Evolutionary conservation across 2,888 invertebrate genomes (phyloP).

Genomic region (Tryphoninae sp.): DNA sequence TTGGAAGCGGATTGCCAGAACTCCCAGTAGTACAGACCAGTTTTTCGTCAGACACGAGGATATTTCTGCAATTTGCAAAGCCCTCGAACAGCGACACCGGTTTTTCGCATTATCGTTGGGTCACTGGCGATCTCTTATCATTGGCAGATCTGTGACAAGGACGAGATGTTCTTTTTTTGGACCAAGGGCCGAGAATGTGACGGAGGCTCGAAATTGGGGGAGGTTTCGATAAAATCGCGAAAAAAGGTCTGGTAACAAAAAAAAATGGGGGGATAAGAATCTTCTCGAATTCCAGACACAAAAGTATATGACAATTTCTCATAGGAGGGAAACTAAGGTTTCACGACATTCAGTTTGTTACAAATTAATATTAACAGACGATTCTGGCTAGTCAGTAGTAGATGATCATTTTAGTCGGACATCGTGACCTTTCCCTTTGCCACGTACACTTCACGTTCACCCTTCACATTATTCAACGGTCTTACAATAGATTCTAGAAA

Average conservation of each 20-base stretch:
- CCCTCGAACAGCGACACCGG: slow-evolving; percentile 18
- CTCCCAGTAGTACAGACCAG: slow-evolving; percentile 48
- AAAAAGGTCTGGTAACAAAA: neutral
- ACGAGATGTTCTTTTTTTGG: slow-evolving; percentile 1
- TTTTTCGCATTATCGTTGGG: slow-evolving; percentile 36
- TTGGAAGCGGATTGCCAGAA: slow-evolving; percentile 30
- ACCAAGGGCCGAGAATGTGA: neutral
- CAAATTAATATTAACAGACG: neutral
- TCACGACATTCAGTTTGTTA: no score
- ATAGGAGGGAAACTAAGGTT: neutral
- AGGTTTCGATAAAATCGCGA: neutral
- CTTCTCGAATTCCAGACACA: no score
- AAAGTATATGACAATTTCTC: no score
- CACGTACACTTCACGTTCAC: neutral
- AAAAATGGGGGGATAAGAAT: neutral
- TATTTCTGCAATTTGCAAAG: slow-evolving; percentile 44
- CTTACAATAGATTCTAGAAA: slow-evolving; percentile 1
- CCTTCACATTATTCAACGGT: neutral
- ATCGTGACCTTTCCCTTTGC: neutral
- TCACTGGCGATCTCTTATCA: slow-evolving; percentile 31
- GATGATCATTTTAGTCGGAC: neutral
- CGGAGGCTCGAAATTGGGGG: neutral
- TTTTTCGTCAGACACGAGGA: slow-evolving; percentile 56
- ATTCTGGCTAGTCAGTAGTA: neutral
- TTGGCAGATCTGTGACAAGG: slow-evolving; percentile 16